These are phyloP conservation scores for Eulemur coronatus DNA, from an alignment of 2,797 vertebrate genomes.

Conservation along the genomic window DNA sequence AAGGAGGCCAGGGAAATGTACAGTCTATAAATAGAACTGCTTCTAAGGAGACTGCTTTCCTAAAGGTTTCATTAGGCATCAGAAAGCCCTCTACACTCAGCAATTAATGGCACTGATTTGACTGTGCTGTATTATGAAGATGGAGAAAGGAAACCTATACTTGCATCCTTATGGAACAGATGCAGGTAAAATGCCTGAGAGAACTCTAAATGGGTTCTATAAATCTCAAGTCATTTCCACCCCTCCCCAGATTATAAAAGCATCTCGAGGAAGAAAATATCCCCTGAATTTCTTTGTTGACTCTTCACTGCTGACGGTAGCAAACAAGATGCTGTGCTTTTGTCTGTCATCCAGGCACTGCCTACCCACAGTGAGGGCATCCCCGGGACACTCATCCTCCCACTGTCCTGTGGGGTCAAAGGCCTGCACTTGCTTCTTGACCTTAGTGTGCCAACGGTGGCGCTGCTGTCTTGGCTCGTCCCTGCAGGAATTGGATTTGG, in stretches of 20 bases:
- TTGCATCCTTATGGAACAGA: conserved; percentile 16
- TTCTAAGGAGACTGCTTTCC: conserved; percentile 57
- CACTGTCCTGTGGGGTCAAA: neutral
- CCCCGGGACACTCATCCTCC: neutral
- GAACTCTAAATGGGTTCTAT: conserved; percentile 44
- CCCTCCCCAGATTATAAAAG: neutral
- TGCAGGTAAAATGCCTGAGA: conserved; percentile 55
- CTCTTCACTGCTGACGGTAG: neutral
- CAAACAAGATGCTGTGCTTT: neutral
- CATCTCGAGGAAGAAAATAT: neutral
- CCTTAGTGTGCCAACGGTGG: neutral
- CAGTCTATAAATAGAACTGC: conserved; percentile 27
- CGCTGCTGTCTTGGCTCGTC: neutral
- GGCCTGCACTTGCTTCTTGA: neutral
- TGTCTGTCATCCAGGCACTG: neutral
- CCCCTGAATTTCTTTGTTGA: neutral
- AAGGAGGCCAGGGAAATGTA: neutral
- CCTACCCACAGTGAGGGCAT: neutral
- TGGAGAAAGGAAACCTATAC: conserved; percentile 30
- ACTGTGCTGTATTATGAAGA: neutral
- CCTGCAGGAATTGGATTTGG: neutral
- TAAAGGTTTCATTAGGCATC: conserved; percentile 65
- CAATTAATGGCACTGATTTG: conserved; percentile 57
- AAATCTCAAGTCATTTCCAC: conserved; percentile 23
- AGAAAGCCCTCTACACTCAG: conserved; percentile 64